A percentile compares a stretch with the other conserved stretches of the same genome.
phyloP scores from a whole-genome alignment of 2,888 invertebrate genomes.

The Apoda limacodes region DNA sequence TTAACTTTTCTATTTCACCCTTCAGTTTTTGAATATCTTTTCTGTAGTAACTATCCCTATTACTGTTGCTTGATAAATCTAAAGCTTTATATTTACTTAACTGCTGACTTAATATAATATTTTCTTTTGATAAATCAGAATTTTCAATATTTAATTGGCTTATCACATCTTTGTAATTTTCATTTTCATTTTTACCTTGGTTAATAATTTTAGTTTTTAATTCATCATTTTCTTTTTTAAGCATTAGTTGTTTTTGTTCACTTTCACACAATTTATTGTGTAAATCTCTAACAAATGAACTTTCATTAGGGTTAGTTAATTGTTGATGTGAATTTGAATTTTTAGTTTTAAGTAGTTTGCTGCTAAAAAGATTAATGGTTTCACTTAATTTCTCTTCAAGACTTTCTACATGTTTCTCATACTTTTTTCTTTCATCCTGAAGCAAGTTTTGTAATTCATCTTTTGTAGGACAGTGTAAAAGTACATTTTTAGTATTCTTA shows the following conservation, averaged over 20 bases:
- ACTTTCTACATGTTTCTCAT: constrained; percentile 46
- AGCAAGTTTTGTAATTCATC: constrained; percentile 46
- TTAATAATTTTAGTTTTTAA: constrained; percentile 31
- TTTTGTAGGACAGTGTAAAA: constrained; percentile 38
- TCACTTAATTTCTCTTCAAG: constrained; percentile 49
- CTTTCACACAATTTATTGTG: constrained; percentile 56
- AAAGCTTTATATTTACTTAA: constrained; percentile 44
- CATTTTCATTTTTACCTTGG: constrained; percentile 34
- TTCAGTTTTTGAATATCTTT: constrained; percentile 39
- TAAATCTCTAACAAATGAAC: constrained; percentile 45
- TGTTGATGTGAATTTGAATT: too few relatives aligned
- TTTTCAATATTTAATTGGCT: constrained; percentile 56
- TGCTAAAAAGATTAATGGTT: constrained; percentile 45
- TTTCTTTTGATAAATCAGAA: constrained; percentile 54
- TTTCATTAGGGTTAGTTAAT: too few relatives aligned
- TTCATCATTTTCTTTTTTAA: constrained; percentile 60
- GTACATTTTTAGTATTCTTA: background rate
- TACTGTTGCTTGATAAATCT: constrained; percentile 28
- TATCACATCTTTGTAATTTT: constrained; percentile 53
- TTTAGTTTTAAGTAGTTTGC: constrained; percentile 36
- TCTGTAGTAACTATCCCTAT: constrained; percentile 31
- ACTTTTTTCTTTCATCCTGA: constrained; percentile 51
- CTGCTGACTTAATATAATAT: constrained; percentile 47
- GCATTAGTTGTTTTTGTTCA: constrained; percentile 57
- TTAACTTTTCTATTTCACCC: constrained; percentile 39